Conservation (phyloP, 2,797 vertebrate genomes). For the Phataginus tetradactyla region DNA sequence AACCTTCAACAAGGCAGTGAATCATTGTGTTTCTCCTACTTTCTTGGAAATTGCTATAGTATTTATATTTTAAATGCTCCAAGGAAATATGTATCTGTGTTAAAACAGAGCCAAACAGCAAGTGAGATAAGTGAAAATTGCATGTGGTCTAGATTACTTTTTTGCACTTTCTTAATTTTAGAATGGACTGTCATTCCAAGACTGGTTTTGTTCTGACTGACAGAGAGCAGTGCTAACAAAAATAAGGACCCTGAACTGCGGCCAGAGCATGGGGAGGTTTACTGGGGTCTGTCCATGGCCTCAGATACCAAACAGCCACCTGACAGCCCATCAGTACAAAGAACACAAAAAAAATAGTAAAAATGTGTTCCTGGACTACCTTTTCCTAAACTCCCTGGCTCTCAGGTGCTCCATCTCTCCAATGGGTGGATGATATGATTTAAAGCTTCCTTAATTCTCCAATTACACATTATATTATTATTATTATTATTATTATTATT, state of each 20-base stretch:
- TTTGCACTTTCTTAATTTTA: not conserved
- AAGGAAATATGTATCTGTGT: not conserved
- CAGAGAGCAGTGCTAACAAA: not conserved
- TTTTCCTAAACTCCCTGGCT: not conserved
- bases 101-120: not conserved
- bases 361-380: not conserved
- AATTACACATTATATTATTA: not conserved
- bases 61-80: not conserved
- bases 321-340: not conserved
- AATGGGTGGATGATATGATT: not conserved
- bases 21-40: not conserved
- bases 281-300: not conserved
- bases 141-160: not conserved
- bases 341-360: not conserved
- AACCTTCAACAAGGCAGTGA: not conserved
- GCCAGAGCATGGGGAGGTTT: not conserved
- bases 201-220: not conserved
- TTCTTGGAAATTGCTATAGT: constrained; percentile 11
- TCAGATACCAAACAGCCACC: not conserved
- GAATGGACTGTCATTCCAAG: not conserved
- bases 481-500: not conserved
- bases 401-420: not conserved
- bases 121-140: not conserved
- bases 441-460: not conserved
- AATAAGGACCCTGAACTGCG: not conserved